Base-by-base conservation (phyloP, 1,140 invertebrate genomes). In the Leptinotarsa lineolata region DNA sequence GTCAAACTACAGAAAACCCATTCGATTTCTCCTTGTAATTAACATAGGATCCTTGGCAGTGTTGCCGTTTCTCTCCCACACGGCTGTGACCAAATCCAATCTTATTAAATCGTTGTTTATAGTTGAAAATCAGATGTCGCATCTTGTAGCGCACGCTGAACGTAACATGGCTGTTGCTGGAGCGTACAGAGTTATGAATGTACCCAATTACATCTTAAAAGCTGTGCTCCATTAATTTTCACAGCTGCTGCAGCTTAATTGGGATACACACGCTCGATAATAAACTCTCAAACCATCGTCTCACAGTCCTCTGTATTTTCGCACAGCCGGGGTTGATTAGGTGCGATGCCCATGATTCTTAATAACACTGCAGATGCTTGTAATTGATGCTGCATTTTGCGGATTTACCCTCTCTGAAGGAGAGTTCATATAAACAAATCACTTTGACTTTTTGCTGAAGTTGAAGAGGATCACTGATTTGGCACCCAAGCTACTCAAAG, bases 131-230 rank as follows among this genome's bases (percentile, higher is more conserved):
- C 78, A 80, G 76, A 79, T 79, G 78, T 77, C 78, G 48, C 24
- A 44, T 68, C 74, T 61, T 72, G 69, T 72, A 73, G 74, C 74
- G 72, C 72, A 72, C 66, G 75, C 71, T 77, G 72, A 74, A 64
- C 76, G 74, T 75, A 76, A 72, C 66, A 76, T 76, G 76, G n/a
- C n/a, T 8, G 24, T 16, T 44, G 45, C 45, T 5, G 6, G 39
- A 73, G 74, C 80, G 79, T 75, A 73, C 72, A 73, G 82, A 86
- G 85, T 89, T 89, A 88, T 88, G 87, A 88, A 88, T 88, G 87
- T 87, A 83, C 86, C 87, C 88, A 89, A 89, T 89, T 89, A 89
- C 87, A 88, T 88, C 88, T 88, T 88, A 88, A 88, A 88, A 88
- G 87, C 87, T 86, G 86, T 88, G 88, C 87, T 86, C 87, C 87